These are phyloP conservation scores for Eurytoma adleriae DNA, from an alignment of 2,888 invertebrate species.

Conservation along the genomic window DNA sequence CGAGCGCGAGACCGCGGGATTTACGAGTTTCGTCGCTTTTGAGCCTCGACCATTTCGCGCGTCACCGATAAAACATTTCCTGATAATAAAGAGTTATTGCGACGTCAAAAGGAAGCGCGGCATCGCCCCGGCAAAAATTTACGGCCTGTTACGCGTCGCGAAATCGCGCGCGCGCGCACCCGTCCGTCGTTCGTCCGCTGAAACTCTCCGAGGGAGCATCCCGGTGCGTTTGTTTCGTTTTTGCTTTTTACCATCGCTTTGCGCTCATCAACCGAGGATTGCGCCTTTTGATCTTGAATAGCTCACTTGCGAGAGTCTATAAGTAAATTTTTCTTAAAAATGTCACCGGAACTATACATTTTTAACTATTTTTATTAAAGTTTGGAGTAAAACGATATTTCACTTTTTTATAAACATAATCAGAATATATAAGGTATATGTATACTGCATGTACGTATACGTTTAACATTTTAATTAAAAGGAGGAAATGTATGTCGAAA, in stretches of 20 bases:
- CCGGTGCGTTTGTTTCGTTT: not conserved
- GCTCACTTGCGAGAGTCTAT: slow-evolving; percentile 37
- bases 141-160: slow-evolving; percentile 51
- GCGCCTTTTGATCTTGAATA: slow-evolving; percentile 37
- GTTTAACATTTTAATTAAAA: no score
- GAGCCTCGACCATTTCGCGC: slow-evolving; percentile 52
- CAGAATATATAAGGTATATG: no score
- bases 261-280: slow-evolving; percentile 41
- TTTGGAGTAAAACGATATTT: no score
- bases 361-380: no score
- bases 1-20: slow-evolving; percentile 15
- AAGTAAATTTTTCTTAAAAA: no score
- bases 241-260: slow-evolving; percentile 45
- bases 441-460: no score
- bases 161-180: slow-evolving; percentile 21
- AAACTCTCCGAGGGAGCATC: slow-evolving; percentile 17
- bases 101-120: slow-evolving; percentile 49
- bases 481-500: no score
- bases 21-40: slow-evolving; percentile 55
- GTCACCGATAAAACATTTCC: slow-evolving; percentile 56
- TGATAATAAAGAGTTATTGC: slow-evolving; percentile 55
- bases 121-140: slow-evolving; percentile 45
- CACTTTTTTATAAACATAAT: no score
- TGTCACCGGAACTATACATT: no score
- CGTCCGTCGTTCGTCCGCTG: not conserved